Conservation (phyloP, 2,888 invertebrate species). For the Drosophila testacea region DNA sequence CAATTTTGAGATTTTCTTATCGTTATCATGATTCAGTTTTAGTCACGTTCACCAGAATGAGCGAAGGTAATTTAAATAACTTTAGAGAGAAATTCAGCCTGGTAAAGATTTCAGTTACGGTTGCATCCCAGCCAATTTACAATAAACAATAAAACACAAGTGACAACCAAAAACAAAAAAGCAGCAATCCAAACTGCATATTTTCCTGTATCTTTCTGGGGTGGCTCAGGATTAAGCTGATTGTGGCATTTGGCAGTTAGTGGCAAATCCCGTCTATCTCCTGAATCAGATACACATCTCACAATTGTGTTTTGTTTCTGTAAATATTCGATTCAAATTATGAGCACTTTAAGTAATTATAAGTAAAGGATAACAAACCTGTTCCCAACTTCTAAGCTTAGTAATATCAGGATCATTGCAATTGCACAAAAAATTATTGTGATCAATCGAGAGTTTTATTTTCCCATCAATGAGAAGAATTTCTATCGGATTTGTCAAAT, state of each 20-base stretch:
- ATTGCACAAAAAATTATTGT: constrained; percentile 4
- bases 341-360: not conserved
- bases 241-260: not conserved
- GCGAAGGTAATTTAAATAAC: too few relatives aligned
- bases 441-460: accelerated
- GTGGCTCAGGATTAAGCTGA: not conserved
- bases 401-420: not conserved
- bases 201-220: not conserved
- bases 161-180: too few relatives aligned
- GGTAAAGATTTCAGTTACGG: too few relatives aligned
- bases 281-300: not conserved
- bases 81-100: too few relatives aligned
- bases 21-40: too few relatives aligned
- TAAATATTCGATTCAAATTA: not conserved
- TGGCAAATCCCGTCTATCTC: not conserved
- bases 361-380: not conserved
- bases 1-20: too few relatives aligned
- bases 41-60: too few relatives aligned
- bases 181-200: too few relatives aligned
- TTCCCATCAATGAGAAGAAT: not conserved
- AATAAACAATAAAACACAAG: too few relatives aligned
- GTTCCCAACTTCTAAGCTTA: not conserved
- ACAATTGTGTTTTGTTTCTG: not conserved
- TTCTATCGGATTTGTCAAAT: not conserved
- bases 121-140: too few relatives aligned